phyloP scores from a whole-genome alignment of 1,140 invertebrate genomes.

The Theocolax elegans region DNA sequence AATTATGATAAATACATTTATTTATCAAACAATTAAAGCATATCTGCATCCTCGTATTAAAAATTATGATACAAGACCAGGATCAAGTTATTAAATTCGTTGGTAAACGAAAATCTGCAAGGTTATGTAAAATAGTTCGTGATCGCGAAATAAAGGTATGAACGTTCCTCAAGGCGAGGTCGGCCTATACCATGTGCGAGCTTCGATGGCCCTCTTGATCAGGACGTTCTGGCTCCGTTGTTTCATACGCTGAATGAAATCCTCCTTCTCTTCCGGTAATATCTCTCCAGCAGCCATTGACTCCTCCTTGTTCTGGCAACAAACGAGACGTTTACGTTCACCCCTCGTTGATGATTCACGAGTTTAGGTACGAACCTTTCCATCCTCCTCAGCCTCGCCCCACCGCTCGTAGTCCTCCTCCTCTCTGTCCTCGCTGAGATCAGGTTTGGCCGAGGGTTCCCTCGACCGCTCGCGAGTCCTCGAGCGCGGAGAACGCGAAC shows the following conservation, averaged over 20 bases:
- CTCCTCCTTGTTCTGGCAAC: conserved; percentile 58
- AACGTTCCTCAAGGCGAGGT: conserved; percentile 25
- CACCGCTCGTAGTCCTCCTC: conserved; percentile 63
- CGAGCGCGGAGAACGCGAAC: conserved; percentile 69
- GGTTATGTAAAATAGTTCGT: too few species aligned
- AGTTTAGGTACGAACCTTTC: conserved; percentile 51
- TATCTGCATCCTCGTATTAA: too few species aligned
- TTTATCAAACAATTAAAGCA: too few species aligned
- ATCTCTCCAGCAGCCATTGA: conserved; percentile 43
- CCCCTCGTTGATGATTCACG: conserved; percentile 8
- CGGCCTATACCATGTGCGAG: conserved; percentile 58
- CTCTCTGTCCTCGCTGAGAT: conserved; percentile 71
- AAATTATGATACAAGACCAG: too few species aligned
- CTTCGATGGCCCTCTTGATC: conserved; percentile 60
- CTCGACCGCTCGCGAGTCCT: conserved; percentile 74
- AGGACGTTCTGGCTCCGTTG: conserved; percentile 62
- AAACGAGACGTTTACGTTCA: conserved; percentile 52
- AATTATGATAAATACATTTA: too few species aligned
- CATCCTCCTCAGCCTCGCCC: conserved; percentile 54
- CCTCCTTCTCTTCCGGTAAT: conserved; percentile 57
- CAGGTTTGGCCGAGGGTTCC: conserved; percentile 23
- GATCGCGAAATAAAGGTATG: too few species aligned
- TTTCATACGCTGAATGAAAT: conserved; percentile 64
- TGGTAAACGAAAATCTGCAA: too few species aligned
- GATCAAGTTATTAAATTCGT: too few species aligned